Conservation (phyloP, 2,797 vertebrate genomes). For the Urophycis tenuis region DNA sequence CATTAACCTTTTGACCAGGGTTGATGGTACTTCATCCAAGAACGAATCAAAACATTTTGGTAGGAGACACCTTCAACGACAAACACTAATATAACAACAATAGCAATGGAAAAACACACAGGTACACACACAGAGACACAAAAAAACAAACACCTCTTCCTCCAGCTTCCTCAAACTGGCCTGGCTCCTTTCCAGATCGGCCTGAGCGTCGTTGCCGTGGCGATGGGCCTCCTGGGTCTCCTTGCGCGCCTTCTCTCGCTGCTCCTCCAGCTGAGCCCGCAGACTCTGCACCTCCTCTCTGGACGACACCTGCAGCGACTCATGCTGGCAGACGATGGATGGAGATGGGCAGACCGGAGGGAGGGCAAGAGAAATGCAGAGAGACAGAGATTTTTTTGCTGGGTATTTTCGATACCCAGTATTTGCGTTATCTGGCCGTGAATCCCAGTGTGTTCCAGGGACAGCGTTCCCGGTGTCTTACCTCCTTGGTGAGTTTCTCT, state of each 20-base stretch:
- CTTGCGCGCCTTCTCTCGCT: conserved; percentile 79
- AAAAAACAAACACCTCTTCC: conserved; percentile 76
- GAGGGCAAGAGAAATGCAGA: background rate
- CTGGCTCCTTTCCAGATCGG: conserved; percentile 76
- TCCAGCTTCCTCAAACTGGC: conserved; percentile 71
- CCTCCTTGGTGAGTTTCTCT: conserved; percentile 85
- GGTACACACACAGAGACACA: background rate
- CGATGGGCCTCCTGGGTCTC: conserved; percentile 85
- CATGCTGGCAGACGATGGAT: conserved; percentile 36
- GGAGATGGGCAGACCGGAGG: conserved; percentile 1
- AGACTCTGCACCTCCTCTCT: conserved; percentile 68
- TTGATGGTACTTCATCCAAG: background rate
- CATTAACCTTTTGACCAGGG: background rate
- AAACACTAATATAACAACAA: background rate
- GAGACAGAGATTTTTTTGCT: background rate
- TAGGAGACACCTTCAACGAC: background rate
- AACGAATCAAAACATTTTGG: background rate
- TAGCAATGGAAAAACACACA: background rate
- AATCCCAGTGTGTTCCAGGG: background rate
- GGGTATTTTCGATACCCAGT: background rate
- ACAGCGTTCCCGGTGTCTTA: conserved; percentile 37
- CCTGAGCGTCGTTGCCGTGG: conserved; percentile 74
- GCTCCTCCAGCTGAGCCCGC: conserved; percentile 83
- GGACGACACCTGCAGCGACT: conserved; percentile 47
- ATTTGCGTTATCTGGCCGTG: background rate